Percentiles rank a stretch among this genome's conserved stretches.
Conservation (phyloP, 2,797 vertebrate genomes). For the Artibeus lituratus region DNA sequence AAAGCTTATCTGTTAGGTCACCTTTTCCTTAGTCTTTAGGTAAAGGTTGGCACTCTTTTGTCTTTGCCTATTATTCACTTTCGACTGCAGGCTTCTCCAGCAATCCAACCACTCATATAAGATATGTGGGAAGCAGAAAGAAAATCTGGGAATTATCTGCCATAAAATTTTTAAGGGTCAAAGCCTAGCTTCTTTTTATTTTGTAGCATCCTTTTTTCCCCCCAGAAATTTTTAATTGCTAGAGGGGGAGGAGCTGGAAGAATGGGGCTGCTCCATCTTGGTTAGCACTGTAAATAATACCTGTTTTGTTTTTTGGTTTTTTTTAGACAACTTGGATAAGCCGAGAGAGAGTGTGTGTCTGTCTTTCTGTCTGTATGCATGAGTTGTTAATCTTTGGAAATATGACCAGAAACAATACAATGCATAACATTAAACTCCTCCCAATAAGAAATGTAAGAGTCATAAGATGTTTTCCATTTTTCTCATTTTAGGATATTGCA, state of each 20-base stretch:
- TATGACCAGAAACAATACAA: background rate
- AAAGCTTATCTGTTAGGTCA: background rate
- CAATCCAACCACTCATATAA: background rate
- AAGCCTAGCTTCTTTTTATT: background rate
- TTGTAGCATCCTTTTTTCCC: background rate
- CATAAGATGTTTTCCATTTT: background rate
- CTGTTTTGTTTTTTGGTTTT: background rate
- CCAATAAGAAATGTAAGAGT: background rate
- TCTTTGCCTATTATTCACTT: background rate
- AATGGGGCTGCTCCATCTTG: background rate
- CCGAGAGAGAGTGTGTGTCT: background rate
- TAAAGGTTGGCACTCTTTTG: background rate
- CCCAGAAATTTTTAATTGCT: background rate
- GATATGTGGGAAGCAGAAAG: background rate
- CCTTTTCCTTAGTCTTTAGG: background rate
- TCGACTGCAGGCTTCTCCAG: background rate
- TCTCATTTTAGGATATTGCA: conserved; percentile 42
- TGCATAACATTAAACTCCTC: background rate
- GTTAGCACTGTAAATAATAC: background rate
- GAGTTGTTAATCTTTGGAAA: conserved; percentile 1
- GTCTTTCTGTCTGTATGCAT: background rate
- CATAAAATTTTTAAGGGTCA: background rate
- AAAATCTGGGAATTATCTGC: background rate
- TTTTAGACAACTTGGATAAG: background rate
- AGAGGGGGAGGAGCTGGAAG: background rate